Conservation (phyloP, 2,113 vertebrate genomes). For the Ammodramus savannarum region DNA sequence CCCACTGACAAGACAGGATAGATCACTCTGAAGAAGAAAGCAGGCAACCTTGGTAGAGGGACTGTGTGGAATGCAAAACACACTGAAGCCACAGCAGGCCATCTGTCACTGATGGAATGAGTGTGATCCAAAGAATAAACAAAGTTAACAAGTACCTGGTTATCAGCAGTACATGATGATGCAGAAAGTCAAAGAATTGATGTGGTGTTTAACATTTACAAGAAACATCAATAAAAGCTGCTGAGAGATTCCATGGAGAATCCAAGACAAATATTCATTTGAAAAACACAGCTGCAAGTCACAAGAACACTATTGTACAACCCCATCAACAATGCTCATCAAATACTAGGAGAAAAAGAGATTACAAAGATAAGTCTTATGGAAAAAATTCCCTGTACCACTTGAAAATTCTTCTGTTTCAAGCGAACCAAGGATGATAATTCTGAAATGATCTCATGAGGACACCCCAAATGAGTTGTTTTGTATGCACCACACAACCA, state of each 20-base stretch:
- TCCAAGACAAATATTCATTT: constrained; percentile 59
- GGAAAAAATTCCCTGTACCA: not conserved
- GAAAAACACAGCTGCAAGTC: constrained; percentile 61
- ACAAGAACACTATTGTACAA: constrained; percentile 44
- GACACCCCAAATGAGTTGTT: not conserved
- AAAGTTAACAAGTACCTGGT: constrained; percentile 31
- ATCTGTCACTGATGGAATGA: constrained; percentile 1
- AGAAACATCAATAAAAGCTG: constrained; percentile 52
- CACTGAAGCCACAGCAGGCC: not conserved
- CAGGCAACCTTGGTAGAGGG: not conserved
- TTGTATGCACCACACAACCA: not conserved
- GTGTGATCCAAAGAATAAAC: constrained; percentile 11
- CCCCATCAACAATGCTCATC: constrained; percentile 5
- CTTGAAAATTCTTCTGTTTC: not conserved
- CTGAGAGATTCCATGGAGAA: constrained; percentile 32
- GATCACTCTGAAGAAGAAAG: not conserved
- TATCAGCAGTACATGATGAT: constrained; percentile 10
- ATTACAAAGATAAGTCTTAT: not conserved
- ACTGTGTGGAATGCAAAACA: not conserved
- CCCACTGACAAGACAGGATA: not conserved
- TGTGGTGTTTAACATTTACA: constrained; percentile 39
- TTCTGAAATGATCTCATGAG: not conserved
- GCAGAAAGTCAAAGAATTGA: constrained; percentile 25
- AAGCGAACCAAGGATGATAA: not conserved
- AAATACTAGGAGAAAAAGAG: not conserved